Percentiles rank a stretch among this genome's conserved stretches.
Conservation (phyloP, 2,888 invertebrate species). For the Pherbina coryleti region DNA sequence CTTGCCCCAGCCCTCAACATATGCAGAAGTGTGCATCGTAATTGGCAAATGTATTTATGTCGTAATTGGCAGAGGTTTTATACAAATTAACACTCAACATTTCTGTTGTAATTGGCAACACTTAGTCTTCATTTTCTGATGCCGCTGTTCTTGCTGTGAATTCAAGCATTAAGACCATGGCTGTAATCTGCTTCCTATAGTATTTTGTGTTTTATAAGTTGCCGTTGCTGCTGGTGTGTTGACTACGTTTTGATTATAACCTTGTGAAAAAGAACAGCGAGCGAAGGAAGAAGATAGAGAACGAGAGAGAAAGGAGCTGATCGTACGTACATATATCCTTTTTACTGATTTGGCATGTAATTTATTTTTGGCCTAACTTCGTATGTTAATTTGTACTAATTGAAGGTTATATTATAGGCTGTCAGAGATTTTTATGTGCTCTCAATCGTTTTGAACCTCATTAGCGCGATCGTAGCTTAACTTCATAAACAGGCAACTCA, state of each 20-base stretch:
- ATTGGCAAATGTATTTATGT: conserved; percentile 1
- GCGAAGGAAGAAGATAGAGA: not conserved
- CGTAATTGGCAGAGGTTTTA: conserved; percentile 59
- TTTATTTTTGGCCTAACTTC: not conserved
- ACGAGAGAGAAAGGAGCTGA: not conserved
- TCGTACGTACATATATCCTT: not conserved
- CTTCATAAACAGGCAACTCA: too few species aligned
- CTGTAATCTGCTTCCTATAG: too few species aligned
- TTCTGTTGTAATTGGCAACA: conserved; percentile 27
- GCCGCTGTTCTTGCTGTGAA: not conserved
- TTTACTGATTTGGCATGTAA: not conserved
- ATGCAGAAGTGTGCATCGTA: not conserved
- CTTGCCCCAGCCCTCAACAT: not conserved
- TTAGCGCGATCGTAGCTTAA: not conserved
- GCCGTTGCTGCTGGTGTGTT: too few species aligned
- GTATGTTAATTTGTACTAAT: not conserved
- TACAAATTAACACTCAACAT: conserved; percentile 57
- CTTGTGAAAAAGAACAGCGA: not conserved
- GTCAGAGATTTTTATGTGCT: not conserved
- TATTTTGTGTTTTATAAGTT: too few species aligned
- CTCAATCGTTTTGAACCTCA: not conserved
- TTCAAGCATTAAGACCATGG: too few species aligned
- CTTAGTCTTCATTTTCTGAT: not conserved
- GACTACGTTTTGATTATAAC: conserved; percentile 10
- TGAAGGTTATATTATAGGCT: conserved; percentile 3